Conservation (phyloP, 2,888 invertebrate genomes). For the Amphipoea lucens region DNA sequence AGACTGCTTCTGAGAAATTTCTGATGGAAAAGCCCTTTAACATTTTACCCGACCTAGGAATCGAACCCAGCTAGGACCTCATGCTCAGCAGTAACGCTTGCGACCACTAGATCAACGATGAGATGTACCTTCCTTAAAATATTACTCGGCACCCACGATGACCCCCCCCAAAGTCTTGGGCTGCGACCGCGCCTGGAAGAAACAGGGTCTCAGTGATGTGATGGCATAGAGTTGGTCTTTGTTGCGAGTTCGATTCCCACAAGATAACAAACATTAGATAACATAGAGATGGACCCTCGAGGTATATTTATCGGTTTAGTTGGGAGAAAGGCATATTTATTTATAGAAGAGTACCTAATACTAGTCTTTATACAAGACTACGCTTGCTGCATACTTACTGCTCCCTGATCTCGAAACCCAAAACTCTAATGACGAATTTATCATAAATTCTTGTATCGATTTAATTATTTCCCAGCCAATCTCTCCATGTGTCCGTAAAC, state of each 20-base stretch:
- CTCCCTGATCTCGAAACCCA: background rate
- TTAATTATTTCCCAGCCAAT: background rate
- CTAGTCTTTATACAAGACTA: background rate
- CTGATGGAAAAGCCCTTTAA: too few relatives aligned
- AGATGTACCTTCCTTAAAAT: too few relatives aligned
- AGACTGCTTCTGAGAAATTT: too few relatives aligned
- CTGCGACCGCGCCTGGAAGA: too few relatives aligned
- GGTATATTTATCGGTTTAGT: background rate
- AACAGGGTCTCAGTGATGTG: constrained; percentile 9
- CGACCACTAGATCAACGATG: too few relatives aligned
- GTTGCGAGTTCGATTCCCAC: constrained; percentile 4
- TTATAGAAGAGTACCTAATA: background rate
- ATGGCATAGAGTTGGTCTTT: background rate
- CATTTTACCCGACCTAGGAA: too few relatives aligned
- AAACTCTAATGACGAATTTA: background rate
- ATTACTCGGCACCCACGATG: too few relatives aligned
- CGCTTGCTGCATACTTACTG: background rate
- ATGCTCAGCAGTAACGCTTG: too few relatives aligned
- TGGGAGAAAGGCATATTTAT: background rate
- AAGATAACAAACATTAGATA: background rate
- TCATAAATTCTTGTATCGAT: background rate
- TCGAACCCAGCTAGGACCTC: too few relatives aligned
- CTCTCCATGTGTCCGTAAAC: background rate
- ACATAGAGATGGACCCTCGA: background rate
- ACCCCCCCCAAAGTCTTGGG: too few relatives aligned